Conservation (phyloP, 1,140 invertebrate genomes). For the Ceratina calcarata region DNA sequence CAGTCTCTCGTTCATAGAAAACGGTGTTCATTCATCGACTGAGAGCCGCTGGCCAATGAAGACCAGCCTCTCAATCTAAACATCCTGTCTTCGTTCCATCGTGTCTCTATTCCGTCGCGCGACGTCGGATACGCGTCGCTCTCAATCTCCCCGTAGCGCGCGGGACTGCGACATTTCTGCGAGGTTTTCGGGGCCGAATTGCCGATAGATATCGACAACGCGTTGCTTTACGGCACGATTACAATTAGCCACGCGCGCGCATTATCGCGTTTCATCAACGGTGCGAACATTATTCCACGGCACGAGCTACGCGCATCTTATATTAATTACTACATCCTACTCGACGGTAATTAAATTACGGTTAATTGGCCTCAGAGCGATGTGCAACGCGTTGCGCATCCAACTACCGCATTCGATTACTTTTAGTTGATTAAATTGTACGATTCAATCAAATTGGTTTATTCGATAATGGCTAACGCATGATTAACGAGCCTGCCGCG, state of each 20-base stretch:
- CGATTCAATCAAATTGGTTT: slow-evolving; percentile 45
- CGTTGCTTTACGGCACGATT: not conserved
- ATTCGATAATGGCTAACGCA: slow-evolving; percentile 38
- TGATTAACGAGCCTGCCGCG: not conserved
- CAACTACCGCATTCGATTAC: slow-evolving; percentile 29
- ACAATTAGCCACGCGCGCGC: no score
- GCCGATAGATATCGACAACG: not conserved
- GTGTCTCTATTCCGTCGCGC: slow-evolving; percentile 43
- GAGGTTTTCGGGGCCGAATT: not conserved
- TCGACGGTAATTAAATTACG: slow-evolving; percentile 35
- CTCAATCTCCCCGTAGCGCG: slow-evolving; percentile 13
- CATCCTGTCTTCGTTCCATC: slow-evolving; percentile 57
- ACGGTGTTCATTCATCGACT: no score
- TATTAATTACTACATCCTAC: slow-evolving; percentile 35
- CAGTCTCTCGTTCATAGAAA: no score
- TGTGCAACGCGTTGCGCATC: slow-evolving; percentile 1
- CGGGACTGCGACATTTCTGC: not conserved
- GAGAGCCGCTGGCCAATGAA: slow-evolving; percentile 58
- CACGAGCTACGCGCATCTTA: slow-evolving; percentile 17
- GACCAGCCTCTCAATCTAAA: slow-evolving; percentile 61
- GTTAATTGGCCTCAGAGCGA: slow-evolving; percentile 23
- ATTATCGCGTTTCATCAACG: not conserved
- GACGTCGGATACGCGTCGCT: slow-evolving; percentile 41
- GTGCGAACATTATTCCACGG: not conserved
- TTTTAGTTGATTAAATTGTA: slow-evolving; percentile 47